Percentiles rank a stretch among this genome's conserved stretches.
phyloP scores from a whole-genome alignment of 1,140 invertebrate species.

The Saccostrea glomerata region DNA sequence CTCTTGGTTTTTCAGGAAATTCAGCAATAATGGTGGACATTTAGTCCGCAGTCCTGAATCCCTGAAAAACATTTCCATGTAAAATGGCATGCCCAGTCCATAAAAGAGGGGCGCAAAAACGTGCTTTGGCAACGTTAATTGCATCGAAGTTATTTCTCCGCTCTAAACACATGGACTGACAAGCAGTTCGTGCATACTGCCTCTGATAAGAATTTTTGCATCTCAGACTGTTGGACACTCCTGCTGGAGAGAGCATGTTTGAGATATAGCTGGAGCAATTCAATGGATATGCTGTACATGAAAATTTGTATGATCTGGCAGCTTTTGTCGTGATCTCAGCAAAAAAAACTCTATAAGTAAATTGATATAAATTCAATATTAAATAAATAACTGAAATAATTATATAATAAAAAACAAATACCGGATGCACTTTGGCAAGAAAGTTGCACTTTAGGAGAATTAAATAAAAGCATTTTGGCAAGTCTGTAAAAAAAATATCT shows the following conservation, averaged over 20 bases:
- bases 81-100: slow-evolving; percentile 36
- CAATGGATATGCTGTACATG: not conserved
- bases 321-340: too few relatives aligned
- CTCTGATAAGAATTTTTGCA: too few relatives aligned
- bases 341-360: not conserved
- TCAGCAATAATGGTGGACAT: not conserved
- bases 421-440: not conserved
- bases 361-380: too few relatives aligned
- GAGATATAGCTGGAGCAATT: not conserved
- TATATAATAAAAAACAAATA: not conserved
- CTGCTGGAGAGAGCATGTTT: slow-evolving; percentile 5
- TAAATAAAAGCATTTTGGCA: not conserved
- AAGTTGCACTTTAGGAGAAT: too few relatives aligned
- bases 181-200: too few relatives aligned
- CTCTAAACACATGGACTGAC: too few relatives aligned
- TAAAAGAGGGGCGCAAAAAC: slow-evolving; percentile 30
- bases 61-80: slow-evolving; percentile 19
- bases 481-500: not conserved
- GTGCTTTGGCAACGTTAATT: slow-evolving; percentile 20
- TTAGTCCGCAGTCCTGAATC: not conserved
- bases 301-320: not conserved
- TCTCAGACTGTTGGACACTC: not conserved
- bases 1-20: not conserved
- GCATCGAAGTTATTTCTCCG: slow-evolving; percentile 17
- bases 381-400: too few relatives aligned